Evolutionary conservation across 2,888 invertebrate genomes (phyloP), one percentile per base, ranked within the genome.

Genomic region (Fragum whitleyi): DNA sequence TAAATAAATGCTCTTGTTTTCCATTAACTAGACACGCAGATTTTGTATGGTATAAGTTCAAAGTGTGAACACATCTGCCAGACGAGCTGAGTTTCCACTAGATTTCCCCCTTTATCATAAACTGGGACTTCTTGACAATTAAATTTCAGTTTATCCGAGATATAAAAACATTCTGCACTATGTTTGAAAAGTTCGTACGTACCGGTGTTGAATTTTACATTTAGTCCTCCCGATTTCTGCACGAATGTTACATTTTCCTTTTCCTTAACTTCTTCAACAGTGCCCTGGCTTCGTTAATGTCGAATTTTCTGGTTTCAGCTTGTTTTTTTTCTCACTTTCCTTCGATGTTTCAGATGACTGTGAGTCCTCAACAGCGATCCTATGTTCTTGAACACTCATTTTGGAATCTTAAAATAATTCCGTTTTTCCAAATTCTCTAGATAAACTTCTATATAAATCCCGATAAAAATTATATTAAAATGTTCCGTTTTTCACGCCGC

Each of bases 11-110:
- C 14, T 57, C 57, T 57, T 57, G 57, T 57, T 57, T 57, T 14
- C 9, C 57, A 23, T 57, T 57, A 3, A 57, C 23, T 14, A 23
- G n/a, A 57, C 57, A 57, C 1, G 57, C 11, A n/a, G 2, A 57
- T 57, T 57, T 57, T 26, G 57, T 57, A 57, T 57, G 57, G 14
- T 57, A 57, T 23, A 57, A 14, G 21, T 51, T 51, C 21, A 51
- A n/a, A 2, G 51, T 51, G 16, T 51, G 14, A 16, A 51, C 21
- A 51, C 51, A 51, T 51, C 14, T 51, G 3, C 51, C 51, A 51
- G 51, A 51, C 21, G 16, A 51, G 14, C 51, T 57, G 11, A 23
- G 26, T 57, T 57, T 57, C 57, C 5, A 57, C 57, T 21, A 23
- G 21, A 23, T 23, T 57, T n/a, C 57, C 57, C 3, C 1, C n/a